Evolutionary conservation across 1,140 invertebrate genomes (phyloP).

Genomic region (Orchestia grillus): DNA sequence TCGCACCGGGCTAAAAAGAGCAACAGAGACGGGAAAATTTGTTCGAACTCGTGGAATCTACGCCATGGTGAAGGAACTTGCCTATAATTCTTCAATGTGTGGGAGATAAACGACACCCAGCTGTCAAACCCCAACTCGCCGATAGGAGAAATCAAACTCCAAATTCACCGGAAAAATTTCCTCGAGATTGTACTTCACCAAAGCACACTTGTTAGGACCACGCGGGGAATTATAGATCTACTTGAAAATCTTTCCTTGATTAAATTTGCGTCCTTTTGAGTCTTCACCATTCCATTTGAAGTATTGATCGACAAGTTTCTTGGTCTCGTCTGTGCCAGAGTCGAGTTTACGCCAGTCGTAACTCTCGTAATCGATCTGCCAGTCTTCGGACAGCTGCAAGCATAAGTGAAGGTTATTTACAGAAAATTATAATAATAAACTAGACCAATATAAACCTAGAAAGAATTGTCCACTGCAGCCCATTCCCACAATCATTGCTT

Average conservation of each 20-base stretch:
- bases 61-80: no score
- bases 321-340: slow-evolving; percentile 84
- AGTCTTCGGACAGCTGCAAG: slow-evolving; percentile 86
- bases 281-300: slow-evolving; percentile 92
- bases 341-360: slow-evolving; percentile 98
- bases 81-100: no score
- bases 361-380: slow-evolving; percentile 97
- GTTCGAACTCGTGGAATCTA: no score
- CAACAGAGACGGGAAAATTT: no score
- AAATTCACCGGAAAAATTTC: neutral
- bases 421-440: no score
- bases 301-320: slow-evolving; percentile 92
- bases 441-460: no score
- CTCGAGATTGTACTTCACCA: neutral
- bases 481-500: no score
- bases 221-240: slow-evolving; percentile 74
- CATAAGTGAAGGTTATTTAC: no score
- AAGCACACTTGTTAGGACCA: slow-evolving; percentile 14
- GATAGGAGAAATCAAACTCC: neutral
- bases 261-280: slow-evolving; percentile 91
- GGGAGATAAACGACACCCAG: no score
- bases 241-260: slow-evolving; percentile 99
- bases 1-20: no score
- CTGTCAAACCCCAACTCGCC: no score
- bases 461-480: no score